phyloP scores from a whole-genome alignment of 2,797 vertebrate genomes.

The Gymnoscopelus microlampas region DNA sequence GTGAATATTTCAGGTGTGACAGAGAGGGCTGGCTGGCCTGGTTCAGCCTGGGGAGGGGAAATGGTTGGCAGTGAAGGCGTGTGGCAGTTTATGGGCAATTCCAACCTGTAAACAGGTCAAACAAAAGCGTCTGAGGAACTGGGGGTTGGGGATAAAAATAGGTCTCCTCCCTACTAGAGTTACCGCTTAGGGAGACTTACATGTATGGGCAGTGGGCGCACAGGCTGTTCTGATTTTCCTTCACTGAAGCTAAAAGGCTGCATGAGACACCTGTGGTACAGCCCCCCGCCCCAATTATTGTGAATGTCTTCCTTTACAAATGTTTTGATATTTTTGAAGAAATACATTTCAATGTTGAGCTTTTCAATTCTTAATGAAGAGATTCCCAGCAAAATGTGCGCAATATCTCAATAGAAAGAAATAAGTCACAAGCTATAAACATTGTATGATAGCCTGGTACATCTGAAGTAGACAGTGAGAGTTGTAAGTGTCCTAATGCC shows the following conservation, averaged over 20 bases:
- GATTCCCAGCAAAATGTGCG: too few species aligned
- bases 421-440: too few species aligned
- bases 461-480: too few species aligned
- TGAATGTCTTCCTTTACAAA: too few species aligned
- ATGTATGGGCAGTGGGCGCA: constrained; percentile 52
- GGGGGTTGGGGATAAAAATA: constrained; percentile 58
- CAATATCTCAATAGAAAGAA: too few species aligned
- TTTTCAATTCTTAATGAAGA: too few species aligned
- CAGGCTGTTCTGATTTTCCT: neutral
- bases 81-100: constrained; percentile 43
- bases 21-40: constrained; percentile 16
- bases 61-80: neutral
- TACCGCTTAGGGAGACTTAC: constrained; percentile 29
- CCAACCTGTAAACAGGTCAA: constrained; percentile 51
- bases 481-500: too few species aligned
- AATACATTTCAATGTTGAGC: too few species aligned
- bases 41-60: neutral
- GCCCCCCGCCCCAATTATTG: too few species aligned
- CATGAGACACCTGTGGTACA: constrained; percentile 13
- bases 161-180: neutral
- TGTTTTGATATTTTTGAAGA: too few species aligned
- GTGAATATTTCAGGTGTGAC: constrained; percentile 63
- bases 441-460: too few species aligned
- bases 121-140: constrained; percentile 40
- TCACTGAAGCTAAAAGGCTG: neutral